Evolutionary conservation across 1,140 invertebrate species (phyloP), one percentile per base, ranked within the genome.

Genomic region (Calliopsis andreniformis): DNA sequence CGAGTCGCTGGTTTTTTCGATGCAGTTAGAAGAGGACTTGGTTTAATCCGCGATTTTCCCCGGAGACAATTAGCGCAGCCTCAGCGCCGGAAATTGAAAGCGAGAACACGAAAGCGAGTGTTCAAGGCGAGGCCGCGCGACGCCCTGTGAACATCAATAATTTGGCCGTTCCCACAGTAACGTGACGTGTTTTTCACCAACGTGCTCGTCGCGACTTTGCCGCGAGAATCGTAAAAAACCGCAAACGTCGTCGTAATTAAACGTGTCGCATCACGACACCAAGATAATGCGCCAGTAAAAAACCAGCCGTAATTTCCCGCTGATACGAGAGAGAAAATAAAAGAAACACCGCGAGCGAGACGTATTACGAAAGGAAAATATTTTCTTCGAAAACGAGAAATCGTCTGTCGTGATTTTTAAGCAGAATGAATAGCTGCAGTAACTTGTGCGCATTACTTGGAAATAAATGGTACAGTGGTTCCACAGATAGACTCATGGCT

Each of bases 11-110:
- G n/a, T n/a, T 23, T 23, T 32, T 10, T 16, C 10, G 10, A 3
- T 39, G 3, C 10, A 10, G 35, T 39, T 39, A 2, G 51, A 25
- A 69, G 45, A 43, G 67, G 53, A 42, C 35, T 42, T 55, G 32
- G 35, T 69, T 58, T 58, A 69, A 58, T 58, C 67, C 53, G 8
- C 35, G n/a, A 28, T 69, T 69, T 43, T 23, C 67, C 53, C 28
- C 25, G 43, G 53, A 23, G 53, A 69, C 67, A 69, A 69, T 69
- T 69, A 69, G 58, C 53, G 51, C n/a, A 58, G 58, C 51, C 53
- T 49, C 5, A 23, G 20, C 47, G 47, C 47, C 45, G 47, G 47
- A 23, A 49, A 49, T 49, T 49, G n/a, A 49, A 49, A 23, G n/a
- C 47, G 14, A 39, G 35, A 39, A 39, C 35, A 10, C 35, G n/a